Evolutionary conservation across 2,113 vertebrate genomes (phyloP).

Genomic region (Mormyrus iriodes): DNA sequence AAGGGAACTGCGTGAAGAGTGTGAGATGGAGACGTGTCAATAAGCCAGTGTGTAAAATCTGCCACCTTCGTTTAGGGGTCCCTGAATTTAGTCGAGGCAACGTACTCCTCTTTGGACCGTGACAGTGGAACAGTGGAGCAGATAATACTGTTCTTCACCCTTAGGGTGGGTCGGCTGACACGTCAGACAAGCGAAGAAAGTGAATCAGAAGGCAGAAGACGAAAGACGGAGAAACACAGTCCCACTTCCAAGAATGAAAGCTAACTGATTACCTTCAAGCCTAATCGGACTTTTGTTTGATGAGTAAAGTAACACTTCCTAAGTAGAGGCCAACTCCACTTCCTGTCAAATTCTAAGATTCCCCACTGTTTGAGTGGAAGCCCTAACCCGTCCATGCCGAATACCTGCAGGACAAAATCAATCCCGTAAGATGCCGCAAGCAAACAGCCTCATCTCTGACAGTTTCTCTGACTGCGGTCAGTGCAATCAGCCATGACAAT

Average conservation of each 20-base stretch:
- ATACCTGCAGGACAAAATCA: not conserved
- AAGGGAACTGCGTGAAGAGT: not conserved
- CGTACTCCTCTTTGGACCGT: not conserved
- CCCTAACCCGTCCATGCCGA: not conserved
- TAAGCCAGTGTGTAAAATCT: not conserved
- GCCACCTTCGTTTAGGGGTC: not conserved
- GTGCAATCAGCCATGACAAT: not conserved
- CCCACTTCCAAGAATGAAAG: not conserved
- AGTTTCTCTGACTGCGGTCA: not conserved
- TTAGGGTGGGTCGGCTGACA: not conserved
- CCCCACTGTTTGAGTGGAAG: not conserved
- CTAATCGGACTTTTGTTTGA: slow-evolving; percentile 24
- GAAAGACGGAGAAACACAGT: not conserved
- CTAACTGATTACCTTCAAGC: slow-evolving; percentile 20
- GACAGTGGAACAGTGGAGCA: not conserved
- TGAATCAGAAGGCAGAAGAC: not conserved
- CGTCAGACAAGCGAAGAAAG: not conserved
- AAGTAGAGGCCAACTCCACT: not conserved
- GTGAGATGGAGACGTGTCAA: not conserved
- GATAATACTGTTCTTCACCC: not conserved
- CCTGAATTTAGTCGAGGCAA: not conserved
- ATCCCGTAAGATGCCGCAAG: not conserved
- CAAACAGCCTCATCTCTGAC: not conserved
- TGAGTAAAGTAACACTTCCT: slow-evolving; percentile 22
- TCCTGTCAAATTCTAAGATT: not conserved